Conservation (phyloP, 2,888 invertebrate genomes). For the Adelognathus sp. region DNA sequence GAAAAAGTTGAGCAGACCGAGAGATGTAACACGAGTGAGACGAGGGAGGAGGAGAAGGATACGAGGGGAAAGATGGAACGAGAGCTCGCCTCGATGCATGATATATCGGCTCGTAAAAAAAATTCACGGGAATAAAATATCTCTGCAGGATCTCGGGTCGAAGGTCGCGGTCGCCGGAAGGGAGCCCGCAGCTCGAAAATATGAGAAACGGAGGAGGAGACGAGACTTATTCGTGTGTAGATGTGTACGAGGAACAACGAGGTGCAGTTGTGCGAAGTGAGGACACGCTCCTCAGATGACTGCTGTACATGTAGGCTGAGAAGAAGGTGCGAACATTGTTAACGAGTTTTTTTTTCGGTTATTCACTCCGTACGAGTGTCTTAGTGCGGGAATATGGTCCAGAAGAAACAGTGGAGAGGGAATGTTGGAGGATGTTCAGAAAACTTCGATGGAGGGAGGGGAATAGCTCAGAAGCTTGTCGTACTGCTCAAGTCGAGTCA, state of each 20-base stretch:
- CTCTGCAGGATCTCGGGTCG: slow-evolving; percentile 78
- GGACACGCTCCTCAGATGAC: slow-evolving; percentile 56
- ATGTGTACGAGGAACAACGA: not conserved
- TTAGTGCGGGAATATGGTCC: slow-evolving; percentile 61
- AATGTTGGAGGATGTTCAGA: slow-evolving; percentile 11
- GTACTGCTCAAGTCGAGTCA: not conserved
- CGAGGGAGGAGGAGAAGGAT: slow-evolving; percentile 12
- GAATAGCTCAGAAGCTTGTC: not conserved
- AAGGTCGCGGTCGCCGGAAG: slow-evolving; percentile 80
- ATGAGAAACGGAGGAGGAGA: slow-evolving; percentile 50
- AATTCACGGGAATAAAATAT: slow-evolving; percentile 80
- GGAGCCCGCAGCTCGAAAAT: slow-evolving; percentile 65
- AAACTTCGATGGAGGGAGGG: not conserved
- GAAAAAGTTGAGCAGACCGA: slow-evolving; percentile 20
- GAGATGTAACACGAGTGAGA: slow-evolving; percentile 38
- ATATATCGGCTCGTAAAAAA: slow-evolving; percentile 81
- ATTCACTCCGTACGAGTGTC: slow-evolving; percentile 72
- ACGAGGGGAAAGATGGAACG: slow-evolving; percentile 49
- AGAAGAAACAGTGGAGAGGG: slow-evolving; percentile 58
- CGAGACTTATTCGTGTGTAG: slow-evolving; percentile 34
- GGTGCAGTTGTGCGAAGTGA: slow-evolving; percentile 58
- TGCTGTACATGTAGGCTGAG: slow-evolving; percentile 36
- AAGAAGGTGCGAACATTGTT: slow-evolving; percentile 80
- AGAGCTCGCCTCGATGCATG: slow-evolving; percentile 76
- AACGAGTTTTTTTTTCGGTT: slow-evolving; percentile 76